These are phyloP conservation scores for Oceanodroma tethys DNA, from an alignment of 2,113 vertebrate species.

Conservation along the genomic window DNA sequence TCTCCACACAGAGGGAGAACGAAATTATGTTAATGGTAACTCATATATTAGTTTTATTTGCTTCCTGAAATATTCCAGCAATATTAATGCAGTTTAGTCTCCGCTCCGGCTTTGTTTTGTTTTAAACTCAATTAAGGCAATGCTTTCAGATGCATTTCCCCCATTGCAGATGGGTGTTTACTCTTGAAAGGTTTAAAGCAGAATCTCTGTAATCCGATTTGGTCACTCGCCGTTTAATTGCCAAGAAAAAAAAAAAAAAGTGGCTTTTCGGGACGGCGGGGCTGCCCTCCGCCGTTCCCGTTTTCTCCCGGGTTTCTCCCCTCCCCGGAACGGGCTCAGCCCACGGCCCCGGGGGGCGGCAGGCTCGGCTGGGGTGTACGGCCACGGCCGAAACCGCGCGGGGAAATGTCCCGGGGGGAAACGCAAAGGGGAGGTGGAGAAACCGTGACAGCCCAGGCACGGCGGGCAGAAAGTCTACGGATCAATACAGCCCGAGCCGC, in stretches of 20 bases:
- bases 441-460: background rate
- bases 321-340: background rate
- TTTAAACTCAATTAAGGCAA: conserved; percentile 37
- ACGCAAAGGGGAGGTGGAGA: background rate
- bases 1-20: conserved; percentile 15
- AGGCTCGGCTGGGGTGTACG: background rate
- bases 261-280: background rate
- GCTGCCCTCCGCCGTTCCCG: background rate
- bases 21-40: conserved; percentile 19
- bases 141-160: background rate
- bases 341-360: background rate
- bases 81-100: background rate
- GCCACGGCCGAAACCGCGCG: background rate
- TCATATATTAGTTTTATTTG: conserved; percentile 40
- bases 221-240: background rate
- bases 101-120: conserved; percentile 12
- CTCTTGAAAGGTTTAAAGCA: background rate
- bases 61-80: conserved; percentile 13
- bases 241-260: background rate
- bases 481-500: background rate
- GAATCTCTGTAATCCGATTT: conserved; percentile 4
- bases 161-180: conserved; percentile 1
- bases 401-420: background rate
- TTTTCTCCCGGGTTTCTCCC: background rate
- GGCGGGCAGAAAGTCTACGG: background rate